phyloP scores from a whole-genome alignment of 2,113 vertebrate genomes.

The Scortum barcoo region DNA sequence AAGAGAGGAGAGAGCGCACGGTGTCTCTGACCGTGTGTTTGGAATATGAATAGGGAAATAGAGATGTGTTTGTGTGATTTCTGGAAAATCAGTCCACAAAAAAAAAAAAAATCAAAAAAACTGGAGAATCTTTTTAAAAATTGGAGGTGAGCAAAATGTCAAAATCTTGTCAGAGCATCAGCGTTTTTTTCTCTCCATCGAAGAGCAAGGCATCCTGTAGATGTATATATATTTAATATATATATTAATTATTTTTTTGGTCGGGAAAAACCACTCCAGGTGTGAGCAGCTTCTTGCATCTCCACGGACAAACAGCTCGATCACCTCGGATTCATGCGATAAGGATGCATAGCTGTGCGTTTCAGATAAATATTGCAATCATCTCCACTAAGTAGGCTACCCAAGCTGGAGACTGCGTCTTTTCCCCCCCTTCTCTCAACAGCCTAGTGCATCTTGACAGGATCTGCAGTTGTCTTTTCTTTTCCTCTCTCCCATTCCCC shows the following conservation, averaged over 20 bases:
- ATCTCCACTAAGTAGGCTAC: constrained; percentile 53
- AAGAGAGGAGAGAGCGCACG: constrained; percentile 47
- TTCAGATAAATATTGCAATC: constrained; percentile 63
- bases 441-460: constrained; percentile 74
- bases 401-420: constrained; percentile 75
- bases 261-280: constrained; percentile 52
- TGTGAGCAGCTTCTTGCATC: constrained; percentile 42
- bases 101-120: no score
- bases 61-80: constrained; percentile 54
- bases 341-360: constrained; percentile 57
- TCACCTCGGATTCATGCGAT: constrained; percentile 41
- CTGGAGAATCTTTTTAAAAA: no score
- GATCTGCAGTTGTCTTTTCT: constrained; percentile 73
- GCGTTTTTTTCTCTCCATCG: constrained; percentile 53
- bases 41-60: constrained; percentile 61
- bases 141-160: constrained; percentile 13
- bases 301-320: constrained; percentile 47
- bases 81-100: constrained; percentile 29
- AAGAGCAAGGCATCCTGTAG: constrained; percentile 56
- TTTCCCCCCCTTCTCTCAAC: constrained; percentile 49
- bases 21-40: constrained; percentile 67
- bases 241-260: constrained; percentile 31
- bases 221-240: no score
- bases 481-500: constrained; percentile 16
- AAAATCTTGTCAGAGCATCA: constrained; percentile 39